Conservation (phyloP, 2,113 vertebrate genomes). For the Corvus moneduloides region DNA sequence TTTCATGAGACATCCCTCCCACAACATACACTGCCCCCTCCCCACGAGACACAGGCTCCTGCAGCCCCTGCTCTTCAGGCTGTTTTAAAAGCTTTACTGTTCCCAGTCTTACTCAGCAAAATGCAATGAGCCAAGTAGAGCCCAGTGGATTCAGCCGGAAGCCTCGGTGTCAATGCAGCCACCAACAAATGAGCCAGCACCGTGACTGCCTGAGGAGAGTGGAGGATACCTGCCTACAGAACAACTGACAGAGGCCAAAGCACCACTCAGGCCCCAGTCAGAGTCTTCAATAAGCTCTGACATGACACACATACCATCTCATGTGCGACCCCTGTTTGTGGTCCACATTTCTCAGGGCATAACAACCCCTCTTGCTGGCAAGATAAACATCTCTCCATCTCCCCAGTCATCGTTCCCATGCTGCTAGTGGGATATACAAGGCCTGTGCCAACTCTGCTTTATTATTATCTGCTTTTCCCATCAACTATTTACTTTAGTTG, state of each 20-base stretch:
- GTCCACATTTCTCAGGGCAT: not conserved
- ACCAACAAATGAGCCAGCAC: not conserved
- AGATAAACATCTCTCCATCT: not conserved
- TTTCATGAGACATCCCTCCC: not conserved
- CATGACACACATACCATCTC: not conserved
- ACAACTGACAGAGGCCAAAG: not conserved
- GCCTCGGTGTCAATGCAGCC: not conserved
- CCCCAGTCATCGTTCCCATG: not conserved
- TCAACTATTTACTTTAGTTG: not conserved
- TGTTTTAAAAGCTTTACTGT: not conserved
- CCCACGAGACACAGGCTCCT: not conserved
- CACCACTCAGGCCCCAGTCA: not conserved
- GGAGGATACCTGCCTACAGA: not conserved
- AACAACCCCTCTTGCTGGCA: not conserved
- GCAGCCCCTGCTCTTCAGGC: not conserved
- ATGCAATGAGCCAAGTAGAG: not conserved
- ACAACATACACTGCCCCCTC: not conserved
- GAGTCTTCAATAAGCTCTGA: not conserved
- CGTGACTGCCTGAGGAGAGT: not conserved
- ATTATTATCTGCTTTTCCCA: not conserved
- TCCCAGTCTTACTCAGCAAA: not conserved
- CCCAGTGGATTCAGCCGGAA: not conserved
- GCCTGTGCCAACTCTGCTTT: not conserved
- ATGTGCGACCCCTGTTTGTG: not conserved
- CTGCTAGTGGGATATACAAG: not conserved